phyloP scores from a whole-genome alignment of 2,888 invertebrate genomes.

The Caenorhabditis sp. region DNA sequence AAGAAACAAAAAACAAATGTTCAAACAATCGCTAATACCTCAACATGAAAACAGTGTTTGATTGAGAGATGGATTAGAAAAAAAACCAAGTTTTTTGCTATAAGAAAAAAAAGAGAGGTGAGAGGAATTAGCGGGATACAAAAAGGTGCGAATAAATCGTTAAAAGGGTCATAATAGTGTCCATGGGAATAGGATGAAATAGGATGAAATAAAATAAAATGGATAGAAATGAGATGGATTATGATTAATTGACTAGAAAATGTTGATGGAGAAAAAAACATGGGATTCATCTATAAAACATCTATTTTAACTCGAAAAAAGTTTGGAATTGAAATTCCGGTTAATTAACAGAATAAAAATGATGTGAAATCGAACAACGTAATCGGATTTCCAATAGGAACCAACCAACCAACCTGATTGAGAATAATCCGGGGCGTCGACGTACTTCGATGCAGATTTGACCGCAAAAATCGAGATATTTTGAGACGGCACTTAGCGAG shows the following conservation, averaged over 20 bases:
- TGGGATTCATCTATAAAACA: not conserved
- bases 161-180: not conserved
- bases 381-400: not conserved
- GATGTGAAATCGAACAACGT: not conserved
- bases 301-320: not conserved
- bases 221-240: not conserved
- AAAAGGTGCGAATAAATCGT: not conserved
- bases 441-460: slow-evolving; percentile 48
- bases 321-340: no score
- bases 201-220: no score
- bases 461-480: slow-evolving; percentile 41
- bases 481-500: slow-evolving; percentile 43
- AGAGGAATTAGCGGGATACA: not conserved
- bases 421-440: slow-evolving; percentile 20
- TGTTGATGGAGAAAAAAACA: not conserved
- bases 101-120: not conserved
- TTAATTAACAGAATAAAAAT: not conserved
- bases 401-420: slow-evolving; percentile 27
- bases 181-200: not conserved
- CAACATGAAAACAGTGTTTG: no score
- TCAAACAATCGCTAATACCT: no score
- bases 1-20: no score
- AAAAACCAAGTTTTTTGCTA: not conserved
- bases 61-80: not conserved
- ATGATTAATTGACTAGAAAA: not conserved